A percentile compares a stretch with the other conserved stretches of the same genome.
Conservation (phyloP, 2,797 vertebrate species). For the Eleutherodactylus coqui region DNA sequence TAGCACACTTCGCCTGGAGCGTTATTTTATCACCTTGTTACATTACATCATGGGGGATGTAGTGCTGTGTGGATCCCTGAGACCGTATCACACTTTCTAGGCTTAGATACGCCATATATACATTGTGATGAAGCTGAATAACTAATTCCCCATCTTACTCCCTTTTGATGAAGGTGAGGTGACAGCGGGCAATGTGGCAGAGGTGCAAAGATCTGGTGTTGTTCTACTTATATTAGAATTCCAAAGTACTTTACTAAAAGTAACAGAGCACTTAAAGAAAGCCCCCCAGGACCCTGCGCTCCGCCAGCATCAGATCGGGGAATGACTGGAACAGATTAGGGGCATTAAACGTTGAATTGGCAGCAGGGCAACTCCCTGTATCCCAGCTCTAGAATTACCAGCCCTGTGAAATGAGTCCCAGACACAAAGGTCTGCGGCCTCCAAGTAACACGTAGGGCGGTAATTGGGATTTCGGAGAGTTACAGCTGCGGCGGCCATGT, state of each 20-base stretch:
- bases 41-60: background rate
- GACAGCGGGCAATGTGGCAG: background rate
- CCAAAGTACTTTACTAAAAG: background rate
- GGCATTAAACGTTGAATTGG: slow-evolving; percentile 76
- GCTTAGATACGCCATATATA: background rate
- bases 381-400: slow-evolving; percentile 69
- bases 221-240: slow-evolving; percentile 44
- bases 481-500: background rate
- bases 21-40: background rate
- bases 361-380: slow-evolving; percentile 74
- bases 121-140: background rate
- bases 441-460: slow-evolving; percentile 22
- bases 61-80: background rate
- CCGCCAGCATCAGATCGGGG: slow-evolving; percentile 44
- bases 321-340: slow-evolving; percentile 79
- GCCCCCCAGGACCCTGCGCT: slow-evolving; percentile 7
- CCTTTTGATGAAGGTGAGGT: slow-evolving; percentile 11
- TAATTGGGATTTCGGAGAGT: slow-evolving; percentile 17
- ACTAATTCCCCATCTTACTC: background rate
- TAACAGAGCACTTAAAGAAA: background rate
- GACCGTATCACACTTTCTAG: background rate
- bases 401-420: slow-evolving; percentile 39
- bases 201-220: slow-evolving; percentile 31
- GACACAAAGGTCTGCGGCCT: slow-evolving; percentile 27
- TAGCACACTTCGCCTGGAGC: too few relatives aligned